Base-by-base conservation (phyloP, 1,140 invertebrate genomes). In the Zaprionus davidi region DNA sequence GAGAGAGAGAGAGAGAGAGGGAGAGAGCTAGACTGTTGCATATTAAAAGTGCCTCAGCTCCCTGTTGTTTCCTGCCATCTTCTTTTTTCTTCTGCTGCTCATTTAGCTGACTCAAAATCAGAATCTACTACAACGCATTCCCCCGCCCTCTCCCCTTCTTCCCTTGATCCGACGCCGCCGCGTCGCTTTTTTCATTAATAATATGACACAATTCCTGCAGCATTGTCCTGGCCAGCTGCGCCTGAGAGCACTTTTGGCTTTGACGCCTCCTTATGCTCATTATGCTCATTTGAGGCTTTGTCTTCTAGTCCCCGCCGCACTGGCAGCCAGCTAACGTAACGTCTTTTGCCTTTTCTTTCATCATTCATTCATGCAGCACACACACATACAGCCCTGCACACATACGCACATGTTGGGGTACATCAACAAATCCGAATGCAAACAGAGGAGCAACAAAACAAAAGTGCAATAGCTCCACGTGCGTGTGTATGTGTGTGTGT, bases 221-320 rank as follows among this genome's bases (percentile, higher is more conserved):
- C 85, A 88, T 90, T 88, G 85, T 88, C 78, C 71, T 65, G 65
- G 65, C 76, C 73, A 64, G 68, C 66, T 80, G 82, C 82, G 82
- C 85, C 84, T 80, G 67, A 84, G 84, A 87, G 84, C 81, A 90
- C 75, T 88, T 88, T 90, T 72, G 85, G 71, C 85, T 76, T 57
- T 76, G 76, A 75, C 82, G 58, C 79, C 82, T 88, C 66, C 85
- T 83, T 80, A 88, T 82, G 84, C 83, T 90, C 85, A 88, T 88
- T 88, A 90, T 84, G 84, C 85, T 80, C 85, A 90, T 88, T 88
- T 73, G 78, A 79, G 78, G 81, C 85, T 90, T 88, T 90, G 85
- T 88, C 85, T 87, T 88, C 62, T 64, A 72, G 62, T 34, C 49
- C 15, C 28, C 46, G n/a, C 51, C 63, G 55, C 46, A 26, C 53